These are phyloP conservation scores for Hydrochoerus hydrochaeris DNA, from an alignment of 2,113 vertebrate species.

Conservation along the genomic window DNA sequence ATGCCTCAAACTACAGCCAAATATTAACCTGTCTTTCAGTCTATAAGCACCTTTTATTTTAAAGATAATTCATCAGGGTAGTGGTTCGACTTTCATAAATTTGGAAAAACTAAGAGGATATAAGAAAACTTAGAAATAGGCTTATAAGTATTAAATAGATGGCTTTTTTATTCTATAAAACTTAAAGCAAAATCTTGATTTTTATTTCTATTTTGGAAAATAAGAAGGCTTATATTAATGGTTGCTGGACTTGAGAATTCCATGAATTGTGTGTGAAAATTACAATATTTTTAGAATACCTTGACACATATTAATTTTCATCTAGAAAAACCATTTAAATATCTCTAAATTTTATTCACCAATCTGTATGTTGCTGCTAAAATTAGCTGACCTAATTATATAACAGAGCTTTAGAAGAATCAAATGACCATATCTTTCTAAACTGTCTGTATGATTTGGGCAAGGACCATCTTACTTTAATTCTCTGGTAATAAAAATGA, in stretches of 20 bases:
- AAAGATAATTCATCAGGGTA: not conserved
- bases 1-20: constrained; percentile 1
- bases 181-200: not conserved
- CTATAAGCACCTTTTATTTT: not conserved
- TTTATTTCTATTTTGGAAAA: not conserved
- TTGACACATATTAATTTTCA: constrained; percentile 50
- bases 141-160: not conserved
- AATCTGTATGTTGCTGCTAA: constrained; percentile 49
- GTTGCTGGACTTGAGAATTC: not conserved
- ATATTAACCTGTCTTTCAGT: not conserved
- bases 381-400: constrained; percentile 51
- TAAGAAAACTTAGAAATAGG: not conserved
- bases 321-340: constrained; percentile 43
- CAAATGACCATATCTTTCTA: not conserved
- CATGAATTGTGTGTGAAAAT: not conserved
- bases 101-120: not conserved
- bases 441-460: not conserved
- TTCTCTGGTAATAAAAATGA: not conserved
- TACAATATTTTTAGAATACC: constrained; percentile 26
- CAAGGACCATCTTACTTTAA: not conserved
- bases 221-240: not conserved
- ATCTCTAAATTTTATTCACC: constrained; percentile 34
- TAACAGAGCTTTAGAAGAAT: not conserved
- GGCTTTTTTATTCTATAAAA: constrained; percentile 3
- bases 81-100: not conserved